Conservation (phyloP, 2,888 invertebrate species). For the Diaphora mendica region DNA sequence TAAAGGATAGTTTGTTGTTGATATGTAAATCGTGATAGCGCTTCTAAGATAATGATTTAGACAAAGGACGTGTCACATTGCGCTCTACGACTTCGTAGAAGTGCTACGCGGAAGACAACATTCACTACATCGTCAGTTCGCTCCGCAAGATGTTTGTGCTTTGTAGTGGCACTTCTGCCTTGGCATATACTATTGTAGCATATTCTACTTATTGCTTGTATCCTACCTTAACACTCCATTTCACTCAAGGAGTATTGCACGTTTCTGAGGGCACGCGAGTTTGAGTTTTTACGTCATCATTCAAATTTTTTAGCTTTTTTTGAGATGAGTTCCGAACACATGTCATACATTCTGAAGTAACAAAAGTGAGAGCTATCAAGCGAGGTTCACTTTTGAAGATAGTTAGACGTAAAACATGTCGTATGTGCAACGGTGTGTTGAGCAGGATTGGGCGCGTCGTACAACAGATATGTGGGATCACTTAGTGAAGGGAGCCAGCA, state of each 20-base stretch:
- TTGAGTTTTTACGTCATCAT: neutral
- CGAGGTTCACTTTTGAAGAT: neutral
- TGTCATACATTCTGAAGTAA: neutral
- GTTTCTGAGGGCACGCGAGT: neutral
- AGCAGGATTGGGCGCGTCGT: neutral
- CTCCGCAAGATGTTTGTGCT: neutral
- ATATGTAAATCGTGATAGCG: neutral
- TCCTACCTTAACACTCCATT: neutral
- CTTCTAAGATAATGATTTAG: neutral
- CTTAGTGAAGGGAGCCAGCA: constrained; percentile 4
- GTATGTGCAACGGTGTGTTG: constrained; percentile 1
- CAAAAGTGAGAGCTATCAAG: neutral
- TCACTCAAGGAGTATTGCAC: neutral
- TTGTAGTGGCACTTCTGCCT: neutral
- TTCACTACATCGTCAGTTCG: neutral
- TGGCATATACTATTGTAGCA: neutral
- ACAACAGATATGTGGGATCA: neutral
- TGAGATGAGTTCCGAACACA: neutral
- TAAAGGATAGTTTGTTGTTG: neutral
- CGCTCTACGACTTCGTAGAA: neutral
- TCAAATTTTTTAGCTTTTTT: neutral
- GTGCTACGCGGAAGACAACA: neutral
- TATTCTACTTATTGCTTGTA: neutral
- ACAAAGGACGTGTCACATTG: neutral
- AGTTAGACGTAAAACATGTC: neutral